Conservation (phyloP, 2,888 invertebrate genomes). For the Gnatocerus cornutus region DNA sequence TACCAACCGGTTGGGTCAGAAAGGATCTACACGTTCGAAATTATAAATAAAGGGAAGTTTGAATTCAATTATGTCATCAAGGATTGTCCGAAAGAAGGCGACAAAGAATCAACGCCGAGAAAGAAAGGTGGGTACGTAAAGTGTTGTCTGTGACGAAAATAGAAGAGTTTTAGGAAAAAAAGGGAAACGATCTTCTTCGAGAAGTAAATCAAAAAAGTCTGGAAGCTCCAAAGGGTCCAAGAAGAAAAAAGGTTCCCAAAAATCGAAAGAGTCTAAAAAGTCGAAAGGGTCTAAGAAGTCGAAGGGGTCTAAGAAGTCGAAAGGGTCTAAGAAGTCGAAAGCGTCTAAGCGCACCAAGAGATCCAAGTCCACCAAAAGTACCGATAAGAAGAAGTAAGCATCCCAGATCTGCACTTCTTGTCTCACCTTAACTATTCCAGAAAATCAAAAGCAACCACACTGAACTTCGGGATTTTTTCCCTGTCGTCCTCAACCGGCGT, state of each 20-base stretch:
- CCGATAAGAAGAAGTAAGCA: conserved; percentile 29
- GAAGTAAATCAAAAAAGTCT: conserved; percentile 45
- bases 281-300: conserved; percentile 30
- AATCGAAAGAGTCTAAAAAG: conserved; percentile 54
- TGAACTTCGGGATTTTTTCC: conserved; percentile 67
- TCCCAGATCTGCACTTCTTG: too few relatives aligned
- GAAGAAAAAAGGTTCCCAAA: conserved; percentile 50
- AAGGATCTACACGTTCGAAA: conserved; percentile 73
- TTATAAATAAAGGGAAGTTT: conserved; percentile 77
- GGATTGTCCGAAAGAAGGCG: conserved; percentile 1
- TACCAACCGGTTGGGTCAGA: conserved; percentile 73
- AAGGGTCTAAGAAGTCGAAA: conserved; percentile 8
- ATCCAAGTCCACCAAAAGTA: conserved; percentile 40
- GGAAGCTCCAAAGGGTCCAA: conserved; percentile 49
- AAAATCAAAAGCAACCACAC: conserved; percentile 56
- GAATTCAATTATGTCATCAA: conserved; percentile 67
- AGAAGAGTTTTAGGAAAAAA: conserved; percentile 47
- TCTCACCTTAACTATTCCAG: conserved; percentile 4
- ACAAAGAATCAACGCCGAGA: conserved; percentile 11
- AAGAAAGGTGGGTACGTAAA: conserved; percentile 21
- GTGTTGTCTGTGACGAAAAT: too few relatives aligned
- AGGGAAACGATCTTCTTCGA: conserved; percentile 12
- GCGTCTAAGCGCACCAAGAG: conserved; percentile 27
- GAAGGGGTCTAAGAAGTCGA: conserved; percentile 27
- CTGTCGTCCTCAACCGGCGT: conserved; percentile 66